A percentile compares a stretch with the other conserved stretches of the same genome.
Evolutionary conservation across 1,140 invertebrate species (phyloP).

Genomic region (Ectropis grisescens): DNA sequence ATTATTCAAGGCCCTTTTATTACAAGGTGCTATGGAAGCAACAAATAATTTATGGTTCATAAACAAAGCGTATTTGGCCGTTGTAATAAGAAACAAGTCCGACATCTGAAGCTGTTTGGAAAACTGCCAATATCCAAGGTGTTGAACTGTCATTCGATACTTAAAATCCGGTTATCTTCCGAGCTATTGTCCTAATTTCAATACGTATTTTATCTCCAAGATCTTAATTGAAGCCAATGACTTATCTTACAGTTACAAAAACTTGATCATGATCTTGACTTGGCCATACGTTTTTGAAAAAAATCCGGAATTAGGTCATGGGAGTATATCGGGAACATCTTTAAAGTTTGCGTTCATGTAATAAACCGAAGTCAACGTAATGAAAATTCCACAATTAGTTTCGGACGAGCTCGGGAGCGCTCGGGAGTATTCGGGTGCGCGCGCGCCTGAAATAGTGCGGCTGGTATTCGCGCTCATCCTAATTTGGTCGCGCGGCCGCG

Average conservation of each 20-base stretch:
- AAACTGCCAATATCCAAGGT: slow-evolving; percentile 20
- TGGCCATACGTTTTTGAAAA: too few relatives aligned
- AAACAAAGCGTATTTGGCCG: slow-evolving; percentile 34
- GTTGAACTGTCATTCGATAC: slow-evolving; percentile 45
- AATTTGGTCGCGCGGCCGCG: slow-evolving; percentile 46
- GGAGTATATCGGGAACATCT: slow-evolving; percentile 4
- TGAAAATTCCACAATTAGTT: slow-evolving; percentile 38
- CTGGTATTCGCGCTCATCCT: slow-evolving; percentile 37
- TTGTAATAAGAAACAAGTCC: slow-evolving; percentile 17
- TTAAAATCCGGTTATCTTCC: slow-evolving; percentile 13
- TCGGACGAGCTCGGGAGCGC: slow-evolving; percentile 19
- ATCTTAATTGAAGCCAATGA: too few relatives aligned
- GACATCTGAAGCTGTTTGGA: slow-evolving; percentile 37
- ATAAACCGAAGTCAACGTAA: slow-evolving; percentile 16
- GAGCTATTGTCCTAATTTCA: background rate
- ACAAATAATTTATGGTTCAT: slow-evolving; percentile 1
- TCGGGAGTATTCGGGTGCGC: slow-evolving; percentile 25
- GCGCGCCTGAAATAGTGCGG: slow-evolving; percentile 52
- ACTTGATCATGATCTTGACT: too few relatives aligned
- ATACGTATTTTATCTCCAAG: slow-evolving; percentile 1
- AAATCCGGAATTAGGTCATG: slow-evolving; percentile 8
- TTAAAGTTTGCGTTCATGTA: slow-evolving; percentile 7
- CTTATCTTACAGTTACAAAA: too few relatives aligned
- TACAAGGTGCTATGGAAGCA: too few relatives aligned
- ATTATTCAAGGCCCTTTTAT: too few relatives aligned